These are phyloP conservation scores for Harmothoe impar DNA, from an alignment of 2,888 invertebrate genomes.

Conservation along the genomic window DNA sequence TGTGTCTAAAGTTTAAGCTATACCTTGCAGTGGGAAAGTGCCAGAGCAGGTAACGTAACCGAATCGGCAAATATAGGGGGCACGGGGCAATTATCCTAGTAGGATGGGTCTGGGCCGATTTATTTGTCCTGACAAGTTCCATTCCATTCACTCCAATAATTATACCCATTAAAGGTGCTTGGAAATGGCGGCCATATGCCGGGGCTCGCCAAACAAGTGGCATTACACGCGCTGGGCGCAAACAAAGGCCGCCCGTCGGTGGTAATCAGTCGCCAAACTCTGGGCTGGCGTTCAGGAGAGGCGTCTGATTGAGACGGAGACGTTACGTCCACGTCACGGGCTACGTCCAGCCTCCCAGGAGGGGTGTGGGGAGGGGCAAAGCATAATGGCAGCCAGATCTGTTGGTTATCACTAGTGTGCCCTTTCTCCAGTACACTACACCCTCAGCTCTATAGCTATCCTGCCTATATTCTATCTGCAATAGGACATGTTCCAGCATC, in stretches of 20 bases:
- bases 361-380: background rate
- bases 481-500: too few relatives aligned
- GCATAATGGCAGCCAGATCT: background rate
- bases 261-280: conserved; percentile 34
- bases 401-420: too few relatives aligned
- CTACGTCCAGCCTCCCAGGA: background rate
- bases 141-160: conserved; percentile 60
- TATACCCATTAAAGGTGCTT: conserved; percentile 60
- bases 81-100: conserved; percentile 59
- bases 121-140: conserved; percentile 60
- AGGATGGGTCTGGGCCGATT: conserved; percentile 52
- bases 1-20: too few relatives aligned
- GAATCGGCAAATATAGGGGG: conserved; percentile 4
- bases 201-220: conserved; percentile 47
- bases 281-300: background rate
- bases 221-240: conserved; percentile 50
- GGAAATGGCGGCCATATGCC: conserved; percentile 58
- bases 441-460: too few relatives aligned
- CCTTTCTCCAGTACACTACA: too few relatives aligned
- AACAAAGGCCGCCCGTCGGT: conserved; percentile 45
- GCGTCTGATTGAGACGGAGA: conserved; percentile 32
- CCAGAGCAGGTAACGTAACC: conserved; percentile 44
- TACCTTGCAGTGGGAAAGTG: too few relatives aligned
- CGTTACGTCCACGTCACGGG: background rate
- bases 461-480: too few relatives aligned